Evolutionary conservation across 2,888 invertebrate species (phyloP).

Genomic region (Candidula unifasciata): DNA sequence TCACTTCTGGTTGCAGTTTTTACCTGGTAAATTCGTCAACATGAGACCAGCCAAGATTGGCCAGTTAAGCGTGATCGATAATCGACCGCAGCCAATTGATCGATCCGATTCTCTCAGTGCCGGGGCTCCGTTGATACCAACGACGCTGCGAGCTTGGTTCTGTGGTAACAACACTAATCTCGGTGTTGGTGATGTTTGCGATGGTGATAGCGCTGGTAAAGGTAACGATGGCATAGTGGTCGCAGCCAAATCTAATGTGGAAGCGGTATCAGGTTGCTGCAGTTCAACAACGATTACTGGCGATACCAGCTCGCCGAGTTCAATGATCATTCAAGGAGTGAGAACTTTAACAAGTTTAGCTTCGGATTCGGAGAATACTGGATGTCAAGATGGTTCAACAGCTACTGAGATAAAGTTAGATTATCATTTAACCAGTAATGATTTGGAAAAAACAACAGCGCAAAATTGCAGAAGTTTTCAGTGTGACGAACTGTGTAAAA

Average conservation of each 20-base stretch:
- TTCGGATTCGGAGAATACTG: neutral
- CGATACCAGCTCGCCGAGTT: neutral
- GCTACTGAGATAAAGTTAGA: neutral
- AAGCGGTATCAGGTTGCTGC: neutral
- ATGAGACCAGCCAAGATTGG: constrained; percentile 42
- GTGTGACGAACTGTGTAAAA: neutral
- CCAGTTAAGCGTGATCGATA: constrained; percentile 24
- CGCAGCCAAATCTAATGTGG: neutral
- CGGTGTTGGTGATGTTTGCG: neutral
- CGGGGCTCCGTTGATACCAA: neutral
- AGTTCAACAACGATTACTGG: neutral
- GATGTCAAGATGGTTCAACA: neutral
- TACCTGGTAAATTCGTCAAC: neutral
- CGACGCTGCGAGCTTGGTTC: constrained; percentile 23
- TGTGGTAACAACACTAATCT: neutral
- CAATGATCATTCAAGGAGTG: neutral
- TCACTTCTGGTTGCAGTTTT: neutral
- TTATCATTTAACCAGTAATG: neutral
- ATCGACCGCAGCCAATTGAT: constrained; percentile 36
- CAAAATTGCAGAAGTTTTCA: neutral
- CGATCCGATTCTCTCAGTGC: constrained; percentile 10
- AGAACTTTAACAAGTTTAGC: too few species aligned
- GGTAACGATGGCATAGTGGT: neutral
- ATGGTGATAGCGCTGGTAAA: neutral
- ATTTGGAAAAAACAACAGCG: neutral